These are phyloP conservation scores for Ornithoptera alexandrae DNA, from an alignment of 2,888 invertebrate genomes.

Conservation along the genomic window DNA sequence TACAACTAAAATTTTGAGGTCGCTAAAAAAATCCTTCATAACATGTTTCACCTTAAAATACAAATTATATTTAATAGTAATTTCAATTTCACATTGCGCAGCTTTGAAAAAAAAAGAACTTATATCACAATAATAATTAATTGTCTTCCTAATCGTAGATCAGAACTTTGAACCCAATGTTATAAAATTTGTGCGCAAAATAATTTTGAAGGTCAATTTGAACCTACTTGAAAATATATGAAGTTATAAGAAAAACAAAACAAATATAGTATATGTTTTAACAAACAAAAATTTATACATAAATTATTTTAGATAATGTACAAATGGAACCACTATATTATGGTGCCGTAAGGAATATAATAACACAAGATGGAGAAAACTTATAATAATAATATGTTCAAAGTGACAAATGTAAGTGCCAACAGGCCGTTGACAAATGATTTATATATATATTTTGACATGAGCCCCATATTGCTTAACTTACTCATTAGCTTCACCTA, in stretches of 20 bases:
- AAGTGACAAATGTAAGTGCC: slow-evolving; percentile 13
- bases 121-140: slow-evolving; percentile 47
- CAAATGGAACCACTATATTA: slow-evolving; percentile 7
- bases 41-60: slow-evolving; percentile 20
- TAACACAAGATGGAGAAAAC: slow-evolving; percentile 8
- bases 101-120: slow-evolving; percentile 38
- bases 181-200: slow-evolving; percentile 38
- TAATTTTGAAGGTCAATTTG: slow-evolving; percentile 13
- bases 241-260: slow-evolving; percentile 15
- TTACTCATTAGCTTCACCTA: slow-evolving; percentile 23
- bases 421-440: not conserved
- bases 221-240: not conserved
- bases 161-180: not conserved
- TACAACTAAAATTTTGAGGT: slow-evolving; percentile 46
- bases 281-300: slow-evolving; percentile 23
- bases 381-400: slow-evolving; percentile 6
- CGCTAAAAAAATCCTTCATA: slow-evolving; percentile 32
- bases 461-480: not conserved
- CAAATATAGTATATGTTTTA: slow-evolving; percentile 4
- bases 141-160: slow-evolving; percentile 29
- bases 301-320: slow-evolving; percentile 26
- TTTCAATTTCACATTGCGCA: slow-evolving; percentile 9
- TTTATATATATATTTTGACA: not conserved
- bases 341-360: slow-evolving; percentile 8
- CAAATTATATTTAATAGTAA: slow-evolving; percentile 29